A percentile compares a stretch with the other conserved stretches of the same genome.
These are phyloP conservation scores for Parauchenoglanis punctatus DNA, from an alignment of 2,797 vertebrate genomes.

Conservation along the genomic window DNA sequence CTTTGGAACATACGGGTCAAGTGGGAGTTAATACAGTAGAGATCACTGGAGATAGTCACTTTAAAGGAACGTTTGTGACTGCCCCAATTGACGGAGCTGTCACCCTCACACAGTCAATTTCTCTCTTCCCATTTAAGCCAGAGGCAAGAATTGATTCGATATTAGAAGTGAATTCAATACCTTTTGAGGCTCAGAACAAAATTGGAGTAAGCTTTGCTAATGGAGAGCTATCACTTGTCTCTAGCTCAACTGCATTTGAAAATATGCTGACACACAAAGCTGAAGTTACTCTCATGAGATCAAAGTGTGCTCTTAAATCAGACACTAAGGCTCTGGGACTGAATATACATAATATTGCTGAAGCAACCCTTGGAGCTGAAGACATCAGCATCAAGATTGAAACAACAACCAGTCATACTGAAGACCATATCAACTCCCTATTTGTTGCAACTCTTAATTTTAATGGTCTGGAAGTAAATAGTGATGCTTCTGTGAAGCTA, in stretches of 20 bases:
- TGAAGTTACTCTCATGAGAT: conserved; percentile 78
- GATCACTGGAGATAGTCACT: conserved; percentile 70
- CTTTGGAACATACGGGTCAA: conserved; percentile 69
- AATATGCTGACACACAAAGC: conserved; percentile 77
- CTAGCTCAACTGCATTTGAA: conserved; percentile 78
- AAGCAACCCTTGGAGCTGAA: conserved; percentile 74
- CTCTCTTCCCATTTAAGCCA: conserved; percentile 67
- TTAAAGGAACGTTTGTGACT: conserved; percentile 73
- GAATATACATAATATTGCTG: conserved; percentile 77
- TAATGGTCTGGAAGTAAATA: conserved; percentile 81
- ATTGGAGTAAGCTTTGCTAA: conserved; percentile 72
- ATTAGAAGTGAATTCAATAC: conserved; percentile 79
- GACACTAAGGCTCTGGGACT: conserved; percentile 76
- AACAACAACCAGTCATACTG: conserved; percentile 73
- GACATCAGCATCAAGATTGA: conserved; percentile 79
- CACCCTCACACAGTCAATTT: conserved; percentile 69
- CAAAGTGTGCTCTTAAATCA: conserved; percentile 78
- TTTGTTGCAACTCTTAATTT: conserved; percentile 78
- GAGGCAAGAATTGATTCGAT: conserved; percentile 77
- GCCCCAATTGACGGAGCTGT: conserved; percentile 77
- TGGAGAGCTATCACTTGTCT: conserved; percentile 74
- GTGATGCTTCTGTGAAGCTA: conserved; percentile 77
- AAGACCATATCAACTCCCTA: conserved; percentile 74
- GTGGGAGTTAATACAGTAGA: conserved; percentile 68
- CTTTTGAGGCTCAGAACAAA: conserved; percentile 78